Conservation (phyloP, 2,797 vertebrate species). For the Holocentrus rufus region DNA sequence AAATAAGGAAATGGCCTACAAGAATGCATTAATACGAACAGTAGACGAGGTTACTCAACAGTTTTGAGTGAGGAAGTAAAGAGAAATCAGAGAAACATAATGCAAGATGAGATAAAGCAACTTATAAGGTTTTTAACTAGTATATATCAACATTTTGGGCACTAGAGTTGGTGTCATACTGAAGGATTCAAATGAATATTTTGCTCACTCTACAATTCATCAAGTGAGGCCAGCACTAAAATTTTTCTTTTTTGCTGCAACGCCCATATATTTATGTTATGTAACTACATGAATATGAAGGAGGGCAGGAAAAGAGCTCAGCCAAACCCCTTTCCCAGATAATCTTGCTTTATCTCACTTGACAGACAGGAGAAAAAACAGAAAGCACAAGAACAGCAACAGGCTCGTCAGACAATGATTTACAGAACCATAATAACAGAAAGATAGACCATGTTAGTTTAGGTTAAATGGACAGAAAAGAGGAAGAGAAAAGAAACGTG, state of each 20-base stretch:
- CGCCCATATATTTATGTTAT: background rate
- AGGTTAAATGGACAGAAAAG: constrained; percentile 2
- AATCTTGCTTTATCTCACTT: constrained; percentile 14
- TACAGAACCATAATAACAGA: background rate
- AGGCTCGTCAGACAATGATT: background rate
- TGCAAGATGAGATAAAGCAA: constrained; percentile 12
- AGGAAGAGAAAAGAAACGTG: constrained; percentile 10
- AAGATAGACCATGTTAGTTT: background rate
- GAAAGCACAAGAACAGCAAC: background rate
- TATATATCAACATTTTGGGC: too few relatives aligned
- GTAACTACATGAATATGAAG: background rate
- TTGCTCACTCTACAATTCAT: too few relatives aligned
- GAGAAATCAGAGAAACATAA: constrained; percentile 20
- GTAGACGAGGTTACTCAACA: constrained; percentile 4
- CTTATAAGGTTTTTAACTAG: background rate
- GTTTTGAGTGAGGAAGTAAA: constrained; percentile 15
- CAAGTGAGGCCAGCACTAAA: background rate
- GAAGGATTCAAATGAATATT: too few relatives aligned
- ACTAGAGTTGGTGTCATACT: background rate
- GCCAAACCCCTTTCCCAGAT: background rate
- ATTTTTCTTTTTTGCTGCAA: background rate
- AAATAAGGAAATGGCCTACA: constrained; percentile 14
- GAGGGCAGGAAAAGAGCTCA: background rate
- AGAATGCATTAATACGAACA: constrained; percentile 25
- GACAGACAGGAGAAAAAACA: background rate